Base-by-base conservation (phyloP, 92 coral and sea anemone genomes). In the Plumapathes pennacea region DNA sequence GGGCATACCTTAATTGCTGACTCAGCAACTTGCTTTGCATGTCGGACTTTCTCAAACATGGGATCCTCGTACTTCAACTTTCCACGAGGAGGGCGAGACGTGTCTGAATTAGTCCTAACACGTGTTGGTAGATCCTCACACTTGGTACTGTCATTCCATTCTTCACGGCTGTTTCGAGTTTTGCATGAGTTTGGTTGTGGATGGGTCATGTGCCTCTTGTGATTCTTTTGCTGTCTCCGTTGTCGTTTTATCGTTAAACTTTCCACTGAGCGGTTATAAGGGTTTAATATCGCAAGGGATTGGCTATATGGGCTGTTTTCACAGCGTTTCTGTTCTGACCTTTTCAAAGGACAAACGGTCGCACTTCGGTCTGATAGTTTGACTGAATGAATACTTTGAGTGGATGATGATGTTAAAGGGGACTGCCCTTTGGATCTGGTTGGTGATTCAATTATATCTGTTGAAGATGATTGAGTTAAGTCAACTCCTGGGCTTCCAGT, bases 1-100 rank as follows among this genome's bases (percentile, higher is more conserved):
- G 13, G 20, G 24, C 85, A 23, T 30, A 88, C 99, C 95, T 82
- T 89, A 12, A 94, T 89, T 0, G 99, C 99, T 15, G 31, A 36
- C 37, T 89, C 99, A 4, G 99, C 96, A 0, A 62, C 73, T n/a
- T 81, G 82, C 58, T 89, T 94, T 0, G 97, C 82, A 36, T 84
- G 85, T 24, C 97, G 62, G 34, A 94, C 84, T 54, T 76, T 94
- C 41, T 89, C 83, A 73, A 94, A 94, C 64, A 89, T 19, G 0
- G 95, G 94, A 56, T 77, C 78, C 17, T 89, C 85, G 30, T 94
- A 86, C 42, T 81, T 84, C 64, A 83, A 30, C 42, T 73, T 81
- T 9, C 96, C 74, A 1, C 27, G 60, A 11, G 32, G 50, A 10
- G 60, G 73, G n/a, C 62, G 15, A 27, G 32, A 43, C 0, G 85